Conservation (phyloP, 2,888 invertebrate genomes). For the Anaspis maculata region DNA sequence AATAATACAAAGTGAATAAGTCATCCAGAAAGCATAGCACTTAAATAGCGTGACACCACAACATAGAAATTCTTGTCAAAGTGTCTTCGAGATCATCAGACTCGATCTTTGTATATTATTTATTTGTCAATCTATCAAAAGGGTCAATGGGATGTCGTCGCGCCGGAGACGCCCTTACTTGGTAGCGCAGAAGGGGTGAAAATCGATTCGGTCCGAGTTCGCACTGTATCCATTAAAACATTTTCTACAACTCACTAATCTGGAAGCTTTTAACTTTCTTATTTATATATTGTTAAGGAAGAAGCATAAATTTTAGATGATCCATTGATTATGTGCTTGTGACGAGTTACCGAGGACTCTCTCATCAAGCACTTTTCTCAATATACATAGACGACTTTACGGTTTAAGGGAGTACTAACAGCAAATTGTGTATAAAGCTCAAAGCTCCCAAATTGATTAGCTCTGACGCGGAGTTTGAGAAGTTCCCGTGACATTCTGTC, state of each 20-base stretch:
- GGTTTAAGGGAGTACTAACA: too few relatives aligned
- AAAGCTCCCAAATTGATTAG: too few relatives aligned
- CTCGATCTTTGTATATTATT: constrained; percentile 31
- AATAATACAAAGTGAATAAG: too few relatives aligned
- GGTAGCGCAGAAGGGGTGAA: constrained; percentile 30
- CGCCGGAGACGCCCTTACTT: constrained; percentile 26
- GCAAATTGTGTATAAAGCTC: too few relatives aligned
- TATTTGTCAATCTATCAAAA: constrained; percentile 35
- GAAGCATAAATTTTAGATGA: background rate
- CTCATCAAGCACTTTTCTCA: too few relatives aligned
- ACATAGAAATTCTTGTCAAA: too few relatives aligned
- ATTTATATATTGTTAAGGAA: constrained; percentile 20
- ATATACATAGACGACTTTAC: too few relatives aligned
- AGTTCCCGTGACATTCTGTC: constrained; percentile 23
- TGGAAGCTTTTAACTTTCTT: constrained; percentile 31
- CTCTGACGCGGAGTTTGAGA: too few relatives aligned
- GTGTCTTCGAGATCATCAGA: constrained; percentile 20
- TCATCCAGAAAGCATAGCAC: too few relatives aligned
- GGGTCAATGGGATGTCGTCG: constrained; percentile 24
- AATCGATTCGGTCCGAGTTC: constrained; percentile 31
- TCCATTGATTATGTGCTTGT: background rate
- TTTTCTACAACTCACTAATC: constrained; percentile 32
- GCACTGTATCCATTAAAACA: constrained; percentile 33
- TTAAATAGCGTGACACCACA: too few relatives aligned
- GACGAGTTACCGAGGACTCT: too few relatives aligned